These are phyloP conservation scores for Drosophila bocki DNA, from an alignment of 1,140 invertebrate species.

Conservation along the genomic window DNA sequence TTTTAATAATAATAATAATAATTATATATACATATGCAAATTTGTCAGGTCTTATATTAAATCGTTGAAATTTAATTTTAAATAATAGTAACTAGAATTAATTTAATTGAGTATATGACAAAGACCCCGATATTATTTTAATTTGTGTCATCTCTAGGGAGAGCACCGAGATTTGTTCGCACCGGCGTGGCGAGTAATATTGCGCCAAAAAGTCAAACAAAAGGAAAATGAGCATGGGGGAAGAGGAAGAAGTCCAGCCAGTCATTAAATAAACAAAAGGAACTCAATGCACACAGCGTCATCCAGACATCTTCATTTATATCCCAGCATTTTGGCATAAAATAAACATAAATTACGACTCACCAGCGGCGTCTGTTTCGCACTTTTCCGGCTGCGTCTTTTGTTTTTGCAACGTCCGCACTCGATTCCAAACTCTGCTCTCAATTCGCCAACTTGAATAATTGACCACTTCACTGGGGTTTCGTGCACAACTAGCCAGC, in stretches of 20 bases:
- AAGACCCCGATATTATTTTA: not conserved
- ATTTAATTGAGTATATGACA: too few relatives aligned
- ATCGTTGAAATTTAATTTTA: not conserved
- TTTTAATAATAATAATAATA: not conserved
- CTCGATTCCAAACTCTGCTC: too few relatives aligned
- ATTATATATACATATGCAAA: not conserved
- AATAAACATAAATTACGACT: slow-evolving; percentile 26
- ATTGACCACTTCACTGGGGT: not conserved
- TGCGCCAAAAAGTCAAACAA: slow-evolving; percentile 75
- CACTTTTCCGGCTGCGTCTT: slow-evolving; percentile 29
- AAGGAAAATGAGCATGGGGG: slow-evolving; percentile 19
- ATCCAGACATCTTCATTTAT: not conserved
- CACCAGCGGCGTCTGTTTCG: slow-evolving; percentile 39
- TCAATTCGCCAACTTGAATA: not conserved
- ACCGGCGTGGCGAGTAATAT: slow-evolving; percentile 47
- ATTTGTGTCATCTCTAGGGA: not conserved
- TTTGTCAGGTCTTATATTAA: not conserved
- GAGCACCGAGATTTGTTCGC: not conserved
- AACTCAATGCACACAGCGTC: not conserved
- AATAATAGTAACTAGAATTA: too few relatives aligned
- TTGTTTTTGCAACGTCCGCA: slow-evolving; percentile 11
- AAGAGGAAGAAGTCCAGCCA: slow-evolving; percentile 5
- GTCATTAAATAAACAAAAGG: slow-evolving; percentile 11
- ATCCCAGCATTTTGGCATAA: not conserved
- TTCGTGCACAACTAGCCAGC: not conserved